Evolutionary conservation across 2,888 invertebrate genomes (phyloP).

Genomic region (Syrphus vitripennis): DNA sequence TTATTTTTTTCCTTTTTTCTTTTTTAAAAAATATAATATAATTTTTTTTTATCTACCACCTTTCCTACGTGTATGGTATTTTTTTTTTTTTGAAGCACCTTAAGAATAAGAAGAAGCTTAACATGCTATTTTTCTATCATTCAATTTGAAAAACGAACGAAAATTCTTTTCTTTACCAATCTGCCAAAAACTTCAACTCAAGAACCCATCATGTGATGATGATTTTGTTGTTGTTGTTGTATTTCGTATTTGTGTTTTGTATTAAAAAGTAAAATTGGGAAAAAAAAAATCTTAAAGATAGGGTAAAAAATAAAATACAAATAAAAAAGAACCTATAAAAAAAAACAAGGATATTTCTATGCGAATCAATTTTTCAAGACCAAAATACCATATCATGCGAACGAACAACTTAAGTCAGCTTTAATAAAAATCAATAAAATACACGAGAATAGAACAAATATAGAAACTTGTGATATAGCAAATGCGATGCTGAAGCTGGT

Average conservation of each 20-base stretch:
- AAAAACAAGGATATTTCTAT: background rate
- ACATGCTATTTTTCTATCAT: slow-evolving; percentile 22
- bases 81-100: background rate
- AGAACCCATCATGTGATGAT: slow-evolving; percentile 37
- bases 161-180: background rate
- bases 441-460: background rate
- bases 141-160: slow-evolving; percentile 41
- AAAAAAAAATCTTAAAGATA: background rate
- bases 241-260: background rate
- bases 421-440: slow-evolving; percentile 63
- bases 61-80: background rate
- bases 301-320: background rate
- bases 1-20: background rate
- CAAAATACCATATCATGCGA: slow-evolving; percentile 27
- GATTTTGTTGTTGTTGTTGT: background rate
- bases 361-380: slow-evolving; percentile 11
- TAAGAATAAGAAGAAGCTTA: background rate
- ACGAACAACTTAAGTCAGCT: slow-evolving; percentile 44
- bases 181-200: slow-evolving; percentile 18
- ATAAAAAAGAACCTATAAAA: background rate
- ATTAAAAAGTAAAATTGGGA: background rate
- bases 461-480: background rate
- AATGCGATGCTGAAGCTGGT: background rate
- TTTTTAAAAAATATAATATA: background rate
- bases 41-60: background rate